These are phyloP conservation scores for Neocloeon triangulifer DNA, from an alignment of 1,140 invertebrate genomes.

Conservation along the genomic window DNA sequence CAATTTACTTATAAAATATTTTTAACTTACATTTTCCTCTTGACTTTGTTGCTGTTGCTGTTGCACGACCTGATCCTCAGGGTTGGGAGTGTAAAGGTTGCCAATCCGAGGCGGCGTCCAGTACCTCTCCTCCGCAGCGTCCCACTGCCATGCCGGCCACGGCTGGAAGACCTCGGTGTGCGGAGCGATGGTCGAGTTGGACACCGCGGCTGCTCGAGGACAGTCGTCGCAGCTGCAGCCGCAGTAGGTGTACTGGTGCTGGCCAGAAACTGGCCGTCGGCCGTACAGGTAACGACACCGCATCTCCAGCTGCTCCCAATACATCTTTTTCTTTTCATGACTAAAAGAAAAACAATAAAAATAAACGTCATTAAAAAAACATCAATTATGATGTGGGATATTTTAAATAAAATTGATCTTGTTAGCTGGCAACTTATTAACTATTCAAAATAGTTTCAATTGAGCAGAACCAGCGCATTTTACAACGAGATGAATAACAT, in stretches of 20 bases:
- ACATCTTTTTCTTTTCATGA: constrained; percentile 82
- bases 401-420: too few relatives aligned
- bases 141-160: too few relatives aligned
- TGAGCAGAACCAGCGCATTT: too few relatives aligned
- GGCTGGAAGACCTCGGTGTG: constrained; percentile 20
- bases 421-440: too few relatives aligned
- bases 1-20: too few relatives aligned
- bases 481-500: too few relatives aligned
- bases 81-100: constrained; percentile 62
- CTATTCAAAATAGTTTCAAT: too few relatives aligned
- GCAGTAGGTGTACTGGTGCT: too few relatives aligned
- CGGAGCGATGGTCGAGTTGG: too few relatives aligned
- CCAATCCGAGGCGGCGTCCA: constrained; percentile 25
- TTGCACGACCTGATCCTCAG: constrained; percentile 24
- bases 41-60: neutral
- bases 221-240: constrained; percentile 46
- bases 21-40: too few relatives aligned
- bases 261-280: constrained; percentile 17
- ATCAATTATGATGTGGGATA: neutral
- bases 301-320: constrained; percentile 74
- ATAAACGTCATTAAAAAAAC: constrained; percentile 1
- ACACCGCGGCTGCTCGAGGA: constrained; percentile 26
- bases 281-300: constrained; percentile 53
- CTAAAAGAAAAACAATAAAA: constrained; percentile 20
- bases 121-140: constrained; percentile 1